phyloP scores from a whole-genome alignment of 2,113 vertebrate genomes.

The Panthera leo region DNA sequence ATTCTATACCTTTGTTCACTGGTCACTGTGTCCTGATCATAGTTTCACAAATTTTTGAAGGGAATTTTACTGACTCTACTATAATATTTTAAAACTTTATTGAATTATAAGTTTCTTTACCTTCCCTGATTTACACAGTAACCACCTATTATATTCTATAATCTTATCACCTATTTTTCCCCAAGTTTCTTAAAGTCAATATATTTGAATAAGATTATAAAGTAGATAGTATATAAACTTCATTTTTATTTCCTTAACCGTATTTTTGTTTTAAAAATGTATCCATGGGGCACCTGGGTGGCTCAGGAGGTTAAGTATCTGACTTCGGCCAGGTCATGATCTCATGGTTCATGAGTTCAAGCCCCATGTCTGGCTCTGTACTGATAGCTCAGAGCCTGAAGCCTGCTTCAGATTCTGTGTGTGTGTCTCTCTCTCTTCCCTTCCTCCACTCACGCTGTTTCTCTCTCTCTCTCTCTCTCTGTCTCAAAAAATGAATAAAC shows the following conservation, averaged over 20 bases:
- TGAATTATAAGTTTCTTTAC: neutral
- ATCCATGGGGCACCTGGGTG: neutral
- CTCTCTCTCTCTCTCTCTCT: too few relatives aligned
- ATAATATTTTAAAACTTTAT: neutral
- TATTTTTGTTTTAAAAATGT: neutral
- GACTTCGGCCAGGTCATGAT: neutral
- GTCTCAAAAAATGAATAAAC: neutral
- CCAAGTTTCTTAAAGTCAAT: neutral
- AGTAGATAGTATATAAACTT: neutral
- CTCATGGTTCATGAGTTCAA: neutral
- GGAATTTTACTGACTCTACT: neutral
- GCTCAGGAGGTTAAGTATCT: neutral
- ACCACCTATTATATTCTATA: neutral
- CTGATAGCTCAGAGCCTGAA: neutral
- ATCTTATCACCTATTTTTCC: neutral
- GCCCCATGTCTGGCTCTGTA: neutral
- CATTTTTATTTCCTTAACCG: neutral
- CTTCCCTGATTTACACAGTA: neutral
- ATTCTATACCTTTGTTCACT: neutral
- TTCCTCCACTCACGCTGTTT: neutral
- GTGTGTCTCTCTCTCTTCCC: neutral
- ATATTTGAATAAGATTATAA: neutral
- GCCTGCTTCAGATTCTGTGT: neutral
- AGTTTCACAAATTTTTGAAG: neutral
- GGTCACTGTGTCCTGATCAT: neutral